Conservation (phyloP, 37 sponge, comb jelly and placozoan genomes). For the Aplysina aerophoba region DNA sequence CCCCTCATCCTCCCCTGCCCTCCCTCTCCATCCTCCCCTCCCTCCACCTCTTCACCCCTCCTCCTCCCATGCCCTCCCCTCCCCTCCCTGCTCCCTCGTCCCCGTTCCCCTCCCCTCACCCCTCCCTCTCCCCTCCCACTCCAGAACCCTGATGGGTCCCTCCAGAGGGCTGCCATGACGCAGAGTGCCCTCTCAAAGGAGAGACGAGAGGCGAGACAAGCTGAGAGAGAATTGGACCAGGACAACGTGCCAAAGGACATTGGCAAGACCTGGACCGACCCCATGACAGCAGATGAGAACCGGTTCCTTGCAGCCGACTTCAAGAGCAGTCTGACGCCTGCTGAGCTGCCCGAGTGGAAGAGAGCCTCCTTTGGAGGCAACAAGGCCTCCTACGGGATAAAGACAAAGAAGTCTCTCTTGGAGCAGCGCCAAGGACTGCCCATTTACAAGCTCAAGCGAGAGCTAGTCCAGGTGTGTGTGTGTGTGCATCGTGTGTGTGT, state of each 20-base stretch:
- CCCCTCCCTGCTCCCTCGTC: too few species aligned
- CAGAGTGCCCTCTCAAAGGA: constrained; percentile 99
- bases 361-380: constrained; percentile 89
- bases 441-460: constrained; percentile 84
- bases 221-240: constrained; percentile 81
- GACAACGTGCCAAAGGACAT: constrained; percentile 88
- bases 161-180: constrained; percentile 96
- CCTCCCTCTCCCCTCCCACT: neutral
- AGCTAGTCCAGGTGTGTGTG: constrained; percentile 75
- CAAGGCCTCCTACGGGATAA: constrained; percentile 92
- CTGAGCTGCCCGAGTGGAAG: constrained; percentile 98
- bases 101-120: neutral
- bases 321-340: constrained; percentile 56
- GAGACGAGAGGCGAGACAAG: constrained; percentile 87
- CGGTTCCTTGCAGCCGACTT: constrained; percentile 77
- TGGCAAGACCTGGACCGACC: constrained; percentile 89
- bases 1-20: too few species aligned
- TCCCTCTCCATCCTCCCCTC: too few species aligned
- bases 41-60: neutral
- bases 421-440: constrained; percentile 93
- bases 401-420: constrained; percentile 86
- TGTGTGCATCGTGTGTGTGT: too few species aligned
- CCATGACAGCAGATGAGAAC: constrained; percentile 67
- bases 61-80: too few species aligned
- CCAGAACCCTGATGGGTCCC: constrained; percentile 96